Conservation (phyloP, 2,113 vertebrate species). For the Forbesichthys papilliferus region DNA sequence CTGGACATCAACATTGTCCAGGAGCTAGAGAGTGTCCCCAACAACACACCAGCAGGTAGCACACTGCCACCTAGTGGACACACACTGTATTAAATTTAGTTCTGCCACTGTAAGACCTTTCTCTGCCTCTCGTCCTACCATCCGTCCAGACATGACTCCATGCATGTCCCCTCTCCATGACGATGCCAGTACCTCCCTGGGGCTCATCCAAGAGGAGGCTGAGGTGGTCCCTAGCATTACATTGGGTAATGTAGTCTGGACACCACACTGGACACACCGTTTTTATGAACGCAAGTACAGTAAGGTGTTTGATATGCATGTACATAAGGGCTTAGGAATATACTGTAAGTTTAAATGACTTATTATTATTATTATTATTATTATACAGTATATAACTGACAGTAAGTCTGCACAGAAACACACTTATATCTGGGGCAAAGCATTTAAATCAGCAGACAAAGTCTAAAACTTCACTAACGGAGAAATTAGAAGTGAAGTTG, state of each 20-base stretch:
- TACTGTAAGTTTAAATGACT: too few relatives aligned
- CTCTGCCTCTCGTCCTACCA: neutral
- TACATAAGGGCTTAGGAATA: too few relatives aligned
- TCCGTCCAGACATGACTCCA: conserved; percentile 84
- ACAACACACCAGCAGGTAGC: conserved; percentile 90
- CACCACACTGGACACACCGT: neutral
- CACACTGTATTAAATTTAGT: too few relatives aligned
- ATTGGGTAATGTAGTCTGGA: conserved; percentile 75
- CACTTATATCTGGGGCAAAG: too few relatives aligned
- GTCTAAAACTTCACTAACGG: too few relatives aligned
- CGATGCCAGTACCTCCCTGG: conserved; percentile 78
- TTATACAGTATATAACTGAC: too few relatives aligned
- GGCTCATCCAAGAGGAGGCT: conserved; percentile 86
- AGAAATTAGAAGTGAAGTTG: too few relatives aligned
- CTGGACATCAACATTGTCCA: conserved; percentile 98
- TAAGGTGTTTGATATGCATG: too few relatives aligned
- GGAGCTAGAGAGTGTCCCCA: conserved; percentile 91
- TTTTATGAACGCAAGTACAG: too few relatives aligned
- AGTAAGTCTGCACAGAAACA: too few relatives aligned
- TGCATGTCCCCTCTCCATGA: conserved; percentile 90
- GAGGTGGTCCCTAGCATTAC: conserved; percentile 81
- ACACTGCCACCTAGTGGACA: too few relatives aligned
- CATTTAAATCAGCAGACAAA: neutral
- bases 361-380: too few relatives aligned
- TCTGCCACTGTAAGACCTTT: neutral